Evolutionary conservation across 2,113 vertebrate species (phyloP), one percentile per base, ranked within the genome.

Genomic region (Serinus canaria): DNA sequence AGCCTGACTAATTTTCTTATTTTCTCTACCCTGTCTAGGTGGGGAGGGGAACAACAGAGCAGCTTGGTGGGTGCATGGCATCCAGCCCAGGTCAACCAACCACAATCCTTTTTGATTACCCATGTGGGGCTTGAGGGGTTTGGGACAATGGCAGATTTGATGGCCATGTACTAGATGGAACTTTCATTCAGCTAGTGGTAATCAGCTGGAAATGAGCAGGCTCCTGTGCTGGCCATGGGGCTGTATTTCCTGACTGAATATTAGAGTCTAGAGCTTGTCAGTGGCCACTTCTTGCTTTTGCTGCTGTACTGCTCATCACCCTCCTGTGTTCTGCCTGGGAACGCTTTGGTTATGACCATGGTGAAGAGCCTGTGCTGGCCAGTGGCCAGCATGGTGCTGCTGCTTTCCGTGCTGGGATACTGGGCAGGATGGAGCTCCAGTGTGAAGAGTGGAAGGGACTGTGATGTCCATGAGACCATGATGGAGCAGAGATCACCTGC

Each of bases 341-440:
- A 7, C 28, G 27, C 35, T 47, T 58, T 69, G n/a, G 7, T 33
- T 11, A 33, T 2, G 7, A n/a, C 13, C 13, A 6, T 7, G 8
- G 22, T 80, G 33, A 44, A 80, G 21, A 0, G 0, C 9, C 31
- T 28, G 25, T 1, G 0, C 49, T 79, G 60, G 23, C 25, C 19
- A 16, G 22, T 23, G 31, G 46, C 33, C 27, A 35, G 16, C 1
- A 1, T 15, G 27, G n/a, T 20, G 28, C 53, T 59, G 35, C 35
- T 49, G 35, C 79, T 82, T 23, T 41, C 44, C 28, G 2, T 69
- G 28, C 30, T 59, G 43, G 9, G 23, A 17, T 2, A 5, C 35
- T 11, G 35, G 17, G 9, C 18, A 49, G n/a, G 53, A 41, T 23
- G 11, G 44, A 59, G 31, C 30, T 41, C 23, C 23, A 59, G 11